Evolutionary conservation across 2,113 vertebrate species (phyloP).

Genomic region (Pachyramphus minor): DNA sequence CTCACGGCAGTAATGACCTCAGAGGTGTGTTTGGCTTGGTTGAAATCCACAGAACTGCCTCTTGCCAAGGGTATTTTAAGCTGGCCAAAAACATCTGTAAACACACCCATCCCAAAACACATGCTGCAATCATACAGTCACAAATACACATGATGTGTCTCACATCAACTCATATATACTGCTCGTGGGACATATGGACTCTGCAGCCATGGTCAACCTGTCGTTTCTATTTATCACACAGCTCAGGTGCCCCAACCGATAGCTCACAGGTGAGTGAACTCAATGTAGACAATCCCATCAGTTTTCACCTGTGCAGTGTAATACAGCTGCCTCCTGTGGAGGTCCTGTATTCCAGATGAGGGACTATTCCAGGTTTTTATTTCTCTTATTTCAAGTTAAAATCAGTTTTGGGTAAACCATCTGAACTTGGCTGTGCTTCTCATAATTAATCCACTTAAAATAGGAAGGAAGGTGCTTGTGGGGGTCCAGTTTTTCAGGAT

Average conservation of each 20-base stretch:
- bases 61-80: neutral
- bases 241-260: neutral
- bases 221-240: neutral
- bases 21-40: slow-evolving; percentile 31
- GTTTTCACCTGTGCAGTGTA: neutral
- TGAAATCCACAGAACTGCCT: neutral
- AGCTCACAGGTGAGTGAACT: neutral
- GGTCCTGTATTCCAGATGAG: neutral
- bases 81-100: neutral
- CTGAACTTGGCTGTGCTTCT: neutral
- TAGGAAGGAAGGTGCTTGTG: neutral
- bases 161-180: fast-evolving
- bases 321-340: neutral
- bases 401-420: neutral
- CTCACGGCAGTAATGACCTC: slow-evolving; percentile 26
- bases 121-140: neutral
- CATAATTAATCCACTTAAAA: neutral
- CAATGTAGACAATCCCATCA: neutral
- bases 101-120: neutral
- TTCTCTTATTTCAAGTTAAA: neutral
- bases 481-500: neutral
- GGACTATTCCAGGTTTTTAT: neutral
- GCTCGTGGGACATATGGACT: fast-evolving
- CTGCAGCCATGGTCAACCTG: neutral
- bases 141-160: neutral